These are phyloP conservation scores for Bombylius major DNA, from an alignment of 2,888 invertebrate species.

Conservation along the genomic window DNA sequence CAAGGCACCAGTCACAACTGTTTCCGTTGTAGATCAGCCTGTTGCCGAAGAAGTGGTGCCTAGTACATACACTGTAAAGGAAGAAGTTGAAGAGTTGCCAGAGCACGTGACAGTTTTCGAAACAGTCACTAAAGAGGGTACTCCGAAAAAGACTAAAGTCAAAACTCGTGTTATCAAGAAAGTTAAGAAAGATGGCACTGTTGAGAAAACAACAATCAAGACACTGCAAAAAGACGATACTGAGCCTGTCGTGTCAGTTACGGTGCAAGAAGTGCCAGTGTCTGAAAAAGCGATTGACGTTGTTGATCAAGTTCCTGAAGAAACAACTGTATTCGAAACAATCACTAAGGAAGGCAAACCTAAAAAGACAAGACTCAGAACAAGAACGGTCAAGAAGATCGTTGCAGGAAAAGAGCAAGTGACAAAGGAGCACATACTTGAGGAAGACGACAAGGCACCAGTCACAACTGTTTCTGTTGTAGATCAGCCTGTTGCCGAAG, in stretches of 20 bases:
- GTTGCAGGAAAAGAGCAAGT: constrained; percentile 26
- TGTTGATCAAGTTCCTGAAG: constrained; percentile 19
- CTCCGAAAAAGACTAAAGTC: constrained; percentile 23
- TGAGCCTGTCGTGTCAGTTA: constrained; percentile 22
- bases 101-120: constrained; percentile 33
- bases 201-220: constrained; percentile 21
- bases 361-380: constrained; percentile 19
- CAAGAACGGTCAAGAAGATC: constrained; percentile 23
- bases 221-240: constrained; percentile 32
- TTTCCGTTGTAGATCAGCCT: constrained; percentile 19
- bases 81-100: constrained; percentile 18
- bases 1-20: constrained; percentile 26
- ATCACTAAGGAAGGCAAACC: constrained; percentile 22
- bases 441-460: constrained; percentile 28
- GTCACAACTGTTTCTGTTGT: constrained; percentile 23
- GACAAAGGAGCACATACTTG: constrained; percentile 31
- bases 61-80: neutral
- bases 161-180: constrained; percentile 30
- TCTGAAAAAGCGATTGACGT: constrained; percentile 21
- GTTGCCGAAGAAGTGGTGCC: constrained; percentile 21
- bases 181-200: constrained; percentile 25
- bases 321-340: constrained; percentile 18
- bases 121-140: constrained; percentile 28
- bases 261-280: constrained; percentile 9
- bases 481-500: constrained; percentile 14